Evolutionary conservation across 1,140 invertebrate genomes (phyloP).

Genomic region (Colletes latitarsis): DNA sequence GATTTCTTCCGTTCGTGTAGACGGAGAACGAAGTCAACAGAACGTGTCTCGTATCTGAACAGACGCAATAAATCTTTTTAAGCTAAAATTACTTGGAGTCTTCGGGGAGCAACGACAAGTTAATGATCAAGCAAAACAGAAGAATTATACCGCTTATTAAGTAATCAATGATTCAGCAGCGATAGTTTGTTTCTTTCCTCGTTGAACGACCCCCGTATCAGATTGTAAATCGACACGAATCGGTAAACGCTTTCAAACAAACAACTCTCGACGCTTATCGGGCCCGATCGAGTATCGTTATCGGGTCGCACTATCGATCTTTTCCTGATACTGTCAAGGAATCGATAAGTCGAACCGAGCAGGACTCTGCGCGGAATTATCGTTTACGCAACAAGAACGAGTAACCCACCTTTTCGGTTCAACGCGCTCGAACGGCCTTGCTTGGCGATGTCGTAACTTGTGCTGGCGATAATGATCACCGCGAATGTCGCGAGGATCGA

Average conservation of each 20-base stretch:
- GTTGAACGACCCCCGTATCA: background rate
- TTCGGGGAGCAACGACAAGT: too few species aligned
- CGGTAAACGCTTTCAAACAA: background rate
- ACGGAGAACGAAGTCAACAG: constrained; percentile 77
- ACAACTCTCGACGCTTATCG: background rate
- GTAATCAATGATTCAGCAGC: too few species aligned
- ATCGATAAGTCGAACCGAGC: too few species aligned
- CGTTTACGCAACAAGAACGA: constrained; percentile 11
- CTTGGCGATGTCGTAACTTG: constrained; percentile 66
- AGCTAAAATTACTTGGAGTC: too few species aligned
- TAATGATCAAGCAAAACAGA: too few species aligned
- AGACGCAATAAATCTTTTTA: background rate
- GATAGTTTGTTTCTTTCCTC: too few species aligned
- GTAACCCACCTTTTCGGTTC: constrained; percentile 35
- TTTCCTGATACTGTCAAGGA: too few species aligned
- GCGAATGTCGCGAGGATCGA: constrained; percentile 59
- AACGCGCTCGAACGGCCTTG: constrained; percentile 31
- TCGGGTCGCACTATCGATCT: background rate
- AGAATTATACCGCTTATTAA: too few species aligned
- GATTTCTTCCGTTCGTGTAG: constrained; percentile 78
- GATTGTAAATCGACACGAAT: background rate
- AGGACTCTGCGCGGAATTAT: too few species aligned
- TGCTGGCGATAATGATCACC: constrained; percentile 62
- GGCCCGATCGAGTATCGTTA: background rate
- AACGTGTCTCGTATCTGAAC: constrained; percentile 39